Evolutionary conservation across 2,797 vertebrate species (phyloP).

Genomic region (Danio choprae): DNA sequence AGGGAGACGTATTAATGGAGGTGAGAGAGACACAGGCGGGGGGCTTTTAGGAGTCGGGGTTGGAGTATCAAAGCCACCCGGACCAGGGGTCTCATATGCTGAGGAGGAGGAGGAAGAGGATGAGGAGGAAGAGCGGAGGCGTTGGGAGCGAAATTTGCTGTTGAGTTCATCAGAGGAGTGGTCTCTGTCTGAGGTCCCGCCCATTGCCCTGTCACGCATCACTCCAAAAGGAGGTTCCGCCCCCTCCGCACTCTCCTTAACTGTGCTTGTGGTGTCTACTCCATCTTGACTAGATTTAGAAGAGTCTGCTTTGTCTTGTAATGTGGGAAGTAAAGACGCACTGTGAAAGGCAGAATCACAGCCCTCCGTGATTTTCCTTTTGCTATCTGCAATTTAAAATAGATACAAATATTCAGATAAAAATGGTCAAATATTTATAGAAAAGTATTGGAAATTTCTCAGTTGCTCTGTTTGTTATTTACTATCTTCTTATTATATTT

Average conservation of each 20-base stretch:
- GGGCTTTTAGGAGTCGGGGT: conserved; percentile 69
- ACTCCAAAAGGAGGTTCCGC: conserved; percentile 20
- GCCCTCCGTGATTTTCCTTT: conserved; percentile 59
- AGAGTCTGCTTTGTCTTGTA: conserved; percentile 50
- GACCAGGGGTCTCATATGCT: conserved; percentile 71
- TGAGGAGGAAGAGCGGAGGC: conserved; percentile 79
- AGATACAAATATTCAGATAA: conserved; percentile 21
- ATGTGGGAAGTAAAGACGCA: conserved; percentile 20
- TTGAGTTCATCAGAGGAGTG: conserved; percentile 79
- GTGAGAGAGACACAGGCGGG: conserved; percentile 29
- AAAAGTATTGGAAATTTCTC: too few species aligned
- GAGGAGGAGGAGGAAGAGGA: conserved; percentile 82
- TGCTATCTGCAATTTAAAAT: conserved; percentile 67
- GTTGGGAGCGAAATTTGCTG: conserved; percentile 78
- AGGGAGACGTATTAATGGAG: conserved; percentile 14
- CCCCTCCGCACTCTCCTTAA: conserved; percentile 38
- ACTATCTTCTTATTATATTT: too few species aligned
- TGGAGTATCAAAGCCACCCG: conserved; percentile 58
- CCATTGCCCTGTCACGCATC: conserved; percentile 56
- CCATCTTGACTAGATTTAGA: conserved; percentile 40
- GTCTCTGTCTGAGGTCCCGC: conserved; percentile 68
- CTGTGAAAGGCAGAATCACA: conserved; percentile 57
- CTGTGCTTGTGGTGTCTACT: conserved; percentile 17
- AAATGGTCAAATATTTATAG: neutral
- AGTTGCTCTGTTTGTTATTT: too few species aligned